Conservation (phyloP, 1,140 invertebrate species). For the Lordiphosa collinella region DNA sequence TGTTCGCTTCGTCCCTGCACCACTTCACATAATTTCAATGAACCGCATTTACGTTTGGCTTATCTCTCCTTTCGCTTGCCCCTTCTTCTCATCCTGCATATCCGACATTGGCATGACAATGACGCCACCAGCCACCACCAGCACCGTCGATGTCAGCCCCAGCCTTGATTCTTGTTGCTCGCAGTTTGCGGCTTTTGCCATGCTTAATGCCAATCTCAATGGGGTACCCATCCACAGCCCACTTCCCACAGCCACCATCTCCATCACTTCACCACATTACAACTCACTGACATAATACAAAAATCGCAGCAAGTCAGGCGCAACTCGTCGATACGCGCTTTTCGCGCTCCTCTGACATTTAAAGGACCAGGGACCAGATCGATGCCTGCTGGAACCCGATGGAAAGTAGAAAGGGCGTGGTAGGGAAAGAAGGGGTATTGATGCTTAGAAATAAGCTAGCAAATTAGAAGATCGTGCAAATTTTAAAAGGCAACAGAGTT, state of each 20-base stretch:
- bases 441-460: too few relatives aligned
- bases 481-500: too few relatives aligned
- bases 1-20: not conserved
- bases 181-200: constrained; percentile 54
- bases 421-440: not conserved
- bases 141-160: constrained; percentile 6
- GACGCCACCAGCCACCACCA: constrained; percentile 4
- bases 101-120: constrained; percentile 51
- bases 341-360: constrained; percentile 21
- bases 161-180: constrained; percentile 44
- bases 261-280: constrained; percentile 27
- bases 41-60: constrained; percentile 62
- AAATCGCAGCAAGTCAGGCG: constrained; percentile 67
- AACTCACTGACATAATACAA: constrained; percentile 56
- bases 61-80: constrained; percentile 16
- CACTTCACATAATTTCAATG: constrained; percentile 70
- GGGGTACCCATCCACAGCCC: not conserved
- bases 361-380: not conserved
- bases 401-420: too few relatives aligned
- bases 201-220: constrained; percentile 63
- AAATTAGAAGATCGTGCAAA: too few relatives aligned
- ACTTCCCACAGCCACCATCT: too few relatives aligned
- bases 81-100: constrained; percentile 8
- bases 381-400: not conserved
- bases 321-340: constrained; percentile 60